Evolutionary conservation across 2,888 invertebrate genomes (phyloP), one percentile per base, ranked within the genome.

Genomic region (Clanis bilineata): DNA sequence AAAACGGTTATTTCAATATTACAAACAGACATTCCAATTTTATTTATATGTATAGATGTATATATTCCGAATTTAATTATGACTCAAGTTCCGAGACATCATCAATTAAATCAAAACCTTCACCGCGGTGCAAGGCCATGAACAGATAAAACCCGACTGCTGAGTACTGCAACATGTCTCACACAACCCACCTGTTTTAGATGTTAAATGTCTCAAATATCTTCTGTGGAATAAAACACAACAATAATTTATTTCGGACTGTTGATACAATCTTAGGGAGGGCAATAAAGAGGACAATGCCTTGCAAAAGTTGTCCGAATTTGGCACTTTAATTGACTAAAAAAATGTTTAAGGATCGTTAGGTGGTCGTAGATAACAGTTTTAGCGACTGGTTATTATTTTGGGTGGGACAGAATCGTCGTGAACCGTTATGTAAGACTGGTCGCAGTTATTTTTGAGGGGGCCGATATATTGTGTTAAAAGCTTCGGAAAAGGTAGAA

Each of bases 221-320:
- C 57, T 58, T 18, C 57, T 38, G 39, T 12, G 22, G 38, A 45
- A 56, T 36, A 47, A 59, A 47, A 62, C 41, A 62, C 55, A 64
- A 65, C 59, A 62, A 63, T 65, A 65, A 71, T 66, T 70, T 67
- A 69, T 66, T 76, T 74, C 65, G 69, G 62, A 70, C 67, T 67
- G 69, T 62, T 68, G 80, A 83, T 84, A 72, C 64, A 70, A 83
- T 84, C 82, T 82, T 75, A 77, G 76, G 71, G 73, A 63, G 72
- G 59, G 63, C 65, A 71, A 71, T 84, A 80, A 83, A 83, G 75
- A 80, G 85, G 79, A 71, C 82, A 85, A 79, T 78, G 81, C 71
- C 80, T 74, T 66, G 47, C 59, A 64, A 69, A 62, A 64, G 58
- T 69, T 63, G 66, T 59, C 65, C 65, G 63, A 66, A 69, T 63